A percentile compares a stretch with the other conserved stretches of the same genome.
Evolutionary conservation across 2,888 invertebrate species (phyloP).

Genomic region (Drosophila merina): DNA sequence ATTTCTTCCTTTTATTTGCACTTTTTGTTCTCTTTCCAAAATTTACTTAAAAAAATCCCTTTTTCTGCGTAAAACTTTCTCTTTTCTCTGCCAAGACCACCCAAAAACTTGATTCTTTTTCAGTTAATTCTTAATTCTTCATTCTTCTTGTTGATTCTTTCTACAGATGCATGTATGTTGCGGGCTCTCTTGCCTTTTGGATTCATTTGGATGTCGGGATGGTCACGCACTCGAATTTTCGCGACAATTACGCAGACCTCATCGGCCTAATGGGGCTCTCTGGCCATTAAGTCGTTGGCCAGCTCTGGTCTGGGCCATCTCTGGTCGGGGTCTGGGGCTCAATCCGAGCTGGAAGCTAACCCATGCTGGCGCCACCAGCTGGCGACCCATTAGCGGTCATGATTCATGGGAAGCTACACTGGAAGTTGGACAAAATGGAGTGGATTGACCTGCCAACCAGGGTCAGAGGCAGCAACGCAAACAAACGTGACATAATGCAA

Average conservation of each 20-base stretch:
- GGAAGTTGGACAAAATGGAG: slow-evolving; percentile 2
- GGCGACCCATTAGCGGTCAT: slow-evolving; percentile 30
- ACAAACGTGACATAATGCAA: slow-evolving; percentile 64
- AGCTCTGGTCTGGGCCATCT: neutral
- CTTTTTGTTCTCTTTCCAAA: neutral
- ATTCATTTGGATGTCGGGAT: neutral
- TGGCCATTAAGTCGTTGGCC: slow-evolving; percentile 6
- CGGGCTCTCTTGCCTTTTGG: no score
- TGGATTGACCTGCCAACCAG: slow-evolving; percentile 30
- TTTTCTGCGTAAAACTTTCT: neutral
- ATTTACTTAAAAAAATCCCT: neutral
- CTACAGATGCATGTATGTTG: neutral
- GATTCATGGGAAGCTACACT: neutral
- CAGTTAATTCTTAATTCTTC: no score
- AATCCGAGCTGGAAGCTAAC: slow-evolving; percentile 46
- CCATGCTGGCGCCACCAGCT: slow-evolving; percentile 67
- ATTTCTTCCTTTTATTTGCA: no score
- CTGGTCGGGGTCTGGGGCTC: slow-evolving; percentile 9
- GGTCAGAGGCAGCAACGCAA: neutral
- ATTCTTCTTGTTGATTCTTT: neutral
- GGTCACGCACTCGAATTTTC: slow-evolving; percentile 45
- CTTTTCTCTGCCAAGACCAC: slow-evolving; percentile 10
- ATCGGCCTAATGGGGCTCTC: slow-evolving; percentile 34
- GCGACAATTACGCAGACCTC: slow-evolving; percentile 38
- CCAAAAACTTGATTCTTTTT: slow-evolving; percentile 2